phyloP scores from a whole-genome alignment of 30 jellyfish, hydroid and myxozoan species.

The Catostylus mosaicus region DNA sequence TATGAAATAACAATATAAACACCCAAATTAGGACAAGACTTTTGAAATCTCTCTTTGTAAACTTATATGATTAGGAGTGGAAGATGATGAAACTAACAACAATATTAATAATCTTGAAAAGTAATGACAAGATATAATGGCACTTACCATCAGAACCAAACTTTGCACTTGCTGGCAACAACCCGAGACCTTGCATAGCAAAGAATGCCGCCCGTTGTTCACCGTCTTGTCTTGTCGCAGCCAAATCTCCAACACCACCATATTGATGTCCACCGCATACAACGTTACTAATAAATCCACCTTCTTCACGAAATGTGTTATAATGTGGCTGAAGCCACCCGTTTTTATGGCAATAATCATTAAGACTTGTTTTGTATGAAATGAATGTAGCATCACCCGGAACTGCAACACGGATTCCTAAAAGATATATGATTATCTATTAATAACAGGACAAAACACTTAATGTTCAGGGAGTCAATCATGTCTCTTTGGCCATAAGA shows the following conservation, averaged over 20 bases:
- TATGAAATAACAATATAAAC: no score
- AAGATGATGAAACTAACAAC: no score
- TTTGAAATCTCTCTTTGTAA: no score
- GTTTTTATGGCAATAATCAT: conserved; percentile 92
- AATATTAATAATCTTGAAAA: neutral
- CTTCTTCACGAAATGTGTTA: conserved; percentile 67
- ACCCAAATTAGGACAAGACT: no score
- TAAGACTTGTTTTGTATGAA: conserved; percentile 96
- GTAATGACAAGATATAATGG: neutral
- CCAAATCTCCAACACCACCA: conserved; percentile 85
- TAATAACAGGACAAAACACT: no score
- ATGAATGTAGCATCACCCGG: conserved; percentile 98
- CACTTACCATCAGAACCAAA: conserved; percentile 80
- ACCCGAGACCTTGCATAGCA: conserved; percentile 88
- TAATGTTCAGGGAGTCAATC: no score
- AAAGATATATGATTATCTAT: neutral
- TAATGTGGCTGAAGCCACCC: conserved; percentile 95
- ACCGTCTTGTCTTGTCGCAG: conserved; percentile 85
- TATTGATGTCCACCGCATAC: conserved; percentile 86
- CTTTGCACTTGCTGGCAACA: conserved; percentile 60
- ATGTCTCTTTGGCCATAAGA: neutral
- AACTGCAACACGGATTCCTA: conserved; percentile 88
- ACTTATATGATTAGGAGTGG: no score
- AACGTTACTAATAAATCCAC: conserved; percentile 78
- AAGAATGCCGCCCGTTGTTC: conserved; percentile 96